These are phyloP conservation scores for Drosophila fuyamai DNA, from an alignment of 1,140 invertebrate species.

Conservation along the genomic window DNA sequence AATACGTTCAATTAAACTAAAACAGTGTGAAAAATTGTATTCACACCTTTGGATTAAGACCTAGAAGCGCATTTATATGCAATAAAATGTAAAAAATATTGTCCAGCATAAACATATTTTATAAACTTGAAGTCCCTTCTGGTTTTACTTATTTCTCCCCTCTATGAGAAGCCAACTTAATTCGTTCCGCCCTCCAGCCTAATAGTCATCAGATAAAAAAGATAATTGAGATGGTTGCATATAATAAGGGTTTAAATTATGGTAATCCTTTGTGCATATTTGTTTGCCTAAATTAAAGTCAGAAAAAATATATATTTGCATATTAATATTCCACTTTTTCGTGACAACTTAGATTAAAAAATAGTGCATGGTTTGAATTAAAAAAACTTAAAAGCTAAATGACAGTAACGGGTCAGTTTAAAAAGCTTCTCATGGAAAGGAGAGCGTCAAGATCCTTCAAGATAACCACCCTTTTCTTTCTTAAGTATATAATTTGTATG, in stretches of 20 bases:
- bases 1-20: neutral
- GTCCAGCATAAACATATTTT: neutral
- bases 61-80: neutral
- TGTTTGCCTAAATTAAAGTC: neutral
- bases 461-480: constrained; percentile 28
- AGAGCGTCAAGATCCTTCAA: constrained; percentile 19
- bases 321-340: neutral
- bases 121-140: too few relatives aligned
- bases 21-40: neutral
- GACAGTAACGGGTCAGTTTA: constrained; percentile 8
- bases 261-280: constrained; percentile 2
- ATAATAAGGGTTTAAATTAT: neutral
- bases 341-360: neutral
- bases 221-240: constrained; percentile 1
- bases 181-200: neutral
- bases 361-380: neutral
- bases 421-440: constrained; percentile 7
- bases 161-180: neutral
- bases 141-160: neutral
- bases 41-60: neutral
- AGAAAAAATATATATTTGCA: neutral
- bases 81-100: neutral
- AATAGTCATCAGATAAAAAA: neutral
- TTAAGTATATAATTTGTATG: constrained; percentile 46
- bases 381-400: neutral